A percentile compares a stretch with the other conserved stretches of the same genome.
These are phyloP conservation scores for Cliona cf. orientalis DNA, from an alignment of 37 sponge, comb jelly and placozoan genomes.

Conservation along the genomic window DNA sequence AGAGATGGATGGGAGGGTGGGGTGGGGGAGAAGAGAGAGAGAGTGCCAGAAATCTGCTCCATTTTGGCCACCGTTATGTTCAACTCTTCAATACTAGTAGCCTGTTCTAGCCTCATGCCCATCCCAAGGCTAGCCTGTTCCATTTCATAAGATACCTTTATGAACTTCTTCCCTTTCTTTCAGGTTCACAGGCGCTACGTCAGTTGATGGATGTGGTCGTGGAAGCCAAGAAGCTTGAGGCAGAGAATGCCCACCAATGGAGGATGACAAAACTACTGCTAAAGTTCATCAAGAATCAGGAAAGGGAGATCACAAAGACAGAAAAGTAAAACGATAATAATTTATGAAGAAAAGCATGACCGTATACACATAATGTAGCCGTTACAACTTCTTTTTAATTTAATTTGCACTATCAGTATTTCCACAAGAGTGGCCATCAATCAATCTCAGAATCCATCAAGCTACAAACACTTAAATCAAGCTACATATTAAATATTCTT, in stretches of 20 bases:
- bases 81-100: too few species aligned
- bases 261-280: constrained; percentile 71
- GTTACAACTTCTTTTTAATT: too few species aligned
- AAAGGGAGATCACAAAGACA: constrained; percentile 52
- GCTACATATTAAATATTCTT: not conserved
- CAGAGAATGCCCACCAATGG: constrained; percentile 67
- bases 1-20: not conserved
- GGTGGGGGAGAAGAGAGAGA: not conserved
- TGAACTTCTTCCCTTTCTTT: not conserved
- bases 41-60: too few species aligned
- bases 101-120: too few species aligned
- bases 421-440: too few species aligned
- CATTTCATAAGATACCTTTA: not conserved
- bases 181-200: constrained; percentile 20
- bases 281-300: constrained; percentile 69
- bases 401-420: too few species aligned
- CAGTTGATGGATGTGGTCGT: constrained; percentile 50
- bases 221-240: constrained; percentile 52
- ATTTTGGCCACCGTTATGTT: too few species aligned
- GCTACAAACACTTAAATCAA: too few species aligned
- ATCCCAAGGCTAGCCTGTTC: too few species aligned
- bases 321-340: constrained; percentile 44
- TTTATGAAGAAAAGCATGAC: not conserved
- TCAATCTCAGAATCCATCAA: too few species aligned
- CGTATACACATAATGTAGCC: not conserved